Base-by-base conservation (phyloP, 2,797 vertebrate species). In the Chaenodraco wilsoni region DNA sequence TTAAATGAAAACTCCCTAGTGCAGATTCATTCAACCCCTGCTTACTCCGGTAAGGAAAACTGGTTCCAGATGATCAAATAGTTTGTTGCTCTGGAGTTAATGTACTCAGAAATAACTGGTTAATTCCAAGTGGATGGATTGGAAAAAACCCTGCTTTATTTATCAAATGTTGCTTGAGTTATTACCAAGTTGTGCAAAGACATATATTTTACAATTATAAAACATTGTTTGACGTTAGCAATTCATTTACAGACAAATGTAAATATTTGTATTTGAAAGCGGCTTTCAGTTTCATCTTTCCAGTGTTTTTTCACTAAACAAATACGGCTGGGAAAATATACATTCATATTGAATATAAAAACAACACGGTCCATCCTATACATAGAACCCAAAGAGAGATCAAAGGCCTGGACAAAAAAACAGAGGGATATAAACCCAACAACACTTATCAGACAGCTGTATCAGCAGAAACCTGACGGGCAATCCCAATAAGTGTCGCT, bases 401-500 rank as follows among this genome's bases (percentile, higher is more conserved):
- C 84, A 87, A 89, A 81, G 65, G 70, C 56, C 64, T 60, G 44
- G 9, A 56, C 8, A 43, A 62, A 75, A 51, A 66, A 69, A 40
- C 27, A 44, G 84, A 82, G 81, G 87, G 77, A 81, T 76, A 88
- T 72, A 88, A 90, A 87, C 69, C 69, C 78, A 81, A 79, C 66
- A 81, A 82, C 87, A 88, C 89, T 90, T 90, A 86, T 88, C 79
- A 89, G 77, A 86, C 87, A 89, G 88, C 90, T 89, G 89, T 69
- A 87, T 92, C 89, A 93, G 92, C 91, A 88, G 50, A 91, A 91
- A 86, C 68, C 82, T 83, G 80, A 88, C 40, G 73, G 87, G 78
- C 83, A 91, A 92, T 92, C 90, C 87, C 87, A 87, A 86, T 92
- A 93, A 93, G 91, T 93, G 91, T 92, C 81, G 59, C 87, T 92